Conservation (phyloP, 2,113 vertebrate genomes). For the Amphiprion percula region DNA sequence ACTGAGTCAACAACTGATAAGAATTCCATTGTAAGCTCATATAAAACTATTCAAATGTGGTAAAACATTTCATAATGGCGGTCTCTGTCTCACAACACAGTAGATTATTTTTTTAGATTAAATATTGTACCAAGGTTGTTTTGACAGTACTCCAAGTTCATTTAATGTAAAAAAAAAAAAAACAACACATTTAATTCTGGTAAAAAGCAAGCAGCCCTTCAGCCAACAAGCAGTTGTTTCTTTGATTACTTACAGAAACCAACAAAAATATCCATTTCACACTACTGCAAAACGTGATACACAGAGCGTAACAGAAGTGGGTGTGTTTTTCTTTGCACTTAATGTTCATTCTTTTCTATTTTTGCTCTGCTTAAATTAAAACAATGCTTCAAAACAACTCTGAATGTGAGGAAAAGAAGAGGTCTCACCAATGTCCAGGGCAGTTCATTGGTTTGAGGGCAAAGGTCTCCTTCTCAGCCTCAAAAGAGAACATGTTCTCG, state of each 20-base stretch:
- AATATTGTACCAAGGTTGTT: no score
- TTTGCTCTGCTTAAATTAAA: background rate
- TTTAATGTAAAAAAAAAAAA: background rate
- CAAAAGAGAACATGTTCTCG: conserved; percentile 99
- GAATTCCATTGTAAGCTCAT: background rate
- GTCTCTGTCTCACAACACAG: background rate
- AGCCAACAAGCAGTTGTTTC: background rate
- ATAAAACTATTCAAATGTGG: background rate
- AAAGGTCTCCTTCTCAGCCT: conserved; percentile 95
- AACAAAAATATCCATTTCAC: conserved; percentile 2
- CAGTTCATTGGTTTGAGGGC: conserved; percentile 99
- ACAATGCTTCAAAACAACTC: background rate
- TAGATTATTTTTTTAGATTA: no score
- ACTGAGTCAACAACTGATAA: background rate
- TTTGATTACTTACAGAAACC: conserved; percentile 1
- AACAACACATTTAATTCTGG: background rate
- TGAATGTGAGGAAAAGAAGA: background rate
- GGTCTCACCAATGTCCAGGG: conserved; percentile 94
- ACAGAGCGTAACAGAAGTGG: conserved; percentile 1
- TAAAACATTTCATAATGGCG: background rate
- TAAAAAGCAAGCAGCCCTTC: background rate
- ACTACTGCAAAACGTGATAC: background rate
- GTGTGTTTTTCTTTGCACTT: background rate
- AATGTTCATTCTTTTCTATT: background rate
- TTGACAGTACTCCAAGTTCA: background rate